Percentiles rank a stretch among this genome's conserved stretches.
These are phyloP conservation scores for Pristiophorus japonicus DNA, from an alignment of 2,113 vertebrate genomes.

Conservation along the genomic window DNA sequence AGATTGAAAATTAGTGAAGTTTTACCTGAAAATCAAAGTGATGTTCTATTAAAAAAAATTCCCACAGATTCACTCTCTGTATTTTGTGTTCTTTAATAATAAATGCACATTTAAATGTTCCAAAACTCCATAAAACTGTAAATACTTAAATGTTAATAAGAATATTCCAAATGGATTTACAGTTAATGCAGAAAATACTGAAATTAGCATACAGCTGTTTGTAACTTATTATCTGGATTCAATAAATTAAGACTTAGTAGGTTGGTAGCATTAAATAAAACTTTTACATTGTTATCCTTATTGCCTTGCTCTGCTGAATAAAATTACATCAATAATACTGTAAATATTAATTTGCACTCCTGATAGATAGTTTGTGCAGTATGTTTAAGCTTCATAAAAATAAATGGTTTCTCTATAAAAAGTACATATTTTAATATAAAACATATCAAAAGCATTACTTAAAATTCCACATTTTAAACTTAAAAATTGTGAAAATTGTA, in stretches of 20 bases:
- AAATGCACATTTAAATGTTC: constrained; percentile 10
- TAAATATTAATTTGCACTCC: neutral
- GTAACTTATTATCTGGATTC: neutral
- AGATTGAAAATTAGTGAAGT: neutral
- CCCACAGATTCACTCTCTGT: neutral
- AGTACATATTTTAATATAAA: constrained; percentile 23
- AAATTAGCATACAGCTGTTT: neutral
- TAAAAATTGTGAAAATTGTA: neutral
- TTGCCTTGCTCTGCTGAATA: neutral
- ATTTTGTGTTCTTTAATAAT: constrained; percentile 14
- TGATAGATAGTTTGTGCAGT: neutral
- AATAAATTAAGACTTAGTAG: constrained; percentile 9
- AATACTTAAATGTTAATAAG: constrained; percentile 18
- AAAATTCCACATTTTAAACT: constrained; percentile 22
- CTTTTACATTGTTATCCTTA: neutral
- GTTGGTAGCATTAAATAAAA: neutral
- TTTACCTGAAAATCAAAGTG: neutral
- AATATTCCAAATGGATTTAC: neutral
- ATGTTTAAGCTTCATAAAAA: neutral
- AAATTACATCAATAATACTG: neutral
- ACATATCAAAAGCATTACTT: neutral
- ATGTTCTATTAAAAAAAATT: neutral
- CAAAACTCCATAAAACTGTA: neutral
- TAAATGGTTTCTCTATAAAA: neutral
- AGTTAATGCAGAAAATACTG: neutral